Evolutionary conservation across 2,797 vertebrate genomes (phyloP).

Genomic region (Erpetoichthys calabaricus): DNA sequence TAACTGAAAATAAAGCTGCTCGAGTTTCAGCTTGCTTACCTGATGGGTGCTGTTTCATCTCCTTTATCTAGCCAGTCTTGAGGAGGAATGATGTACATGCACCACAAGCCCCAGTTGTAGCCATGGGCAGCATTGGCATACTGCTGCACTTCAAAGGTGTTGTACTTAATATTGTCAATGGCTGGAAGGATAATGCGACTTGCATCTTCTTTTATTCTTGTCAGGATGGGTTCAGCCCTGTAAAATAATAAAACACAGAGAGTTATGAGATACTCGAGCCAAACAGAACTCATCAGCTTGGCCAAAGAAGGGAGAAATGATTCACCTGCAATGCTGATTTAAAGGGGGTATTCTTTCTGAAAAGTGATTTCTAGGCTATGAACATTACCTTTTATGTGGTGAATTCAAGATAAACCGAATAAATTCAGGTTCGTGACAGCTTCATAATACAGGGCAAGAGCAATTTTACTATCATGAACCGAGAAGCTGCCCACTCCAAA

Average conservation of each 20-base stretch:
- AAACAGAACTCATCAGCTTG: no score
- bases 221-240: constrained; percentile 82
- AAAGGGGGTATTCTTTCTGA: neutral
- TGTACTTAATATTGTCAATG: constrained; percentile 96
- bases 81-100: constrained; percentile 94
- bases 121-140: constrained; percentile 90
- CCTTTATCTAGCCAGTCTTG: constrained; percentile 94
- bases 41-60: constrained; percentile 91
- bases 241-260: constrained; percentile 2
- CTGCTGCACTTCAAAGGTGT: constrained; percentile 93
- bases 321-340: neutral
- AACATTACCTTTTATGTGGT: no score
- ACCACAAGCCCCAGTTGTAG: constrained; percentile 98
- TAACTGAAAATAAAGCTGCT: no score
- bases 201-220: constrained; percentile 78
- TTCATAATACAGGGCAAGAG: no score
- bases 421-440: no score
- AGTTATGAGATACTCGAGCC: neutral
- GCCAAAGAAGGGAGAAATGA: neutral
- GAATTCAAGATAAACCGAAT: no score
- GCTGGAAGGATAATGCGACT: constrained; percentile 82
- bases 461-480: no score
- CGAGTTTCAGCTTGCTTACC: constrained; percentile 43
- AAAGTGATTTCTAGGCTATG: no score
- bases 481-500: no score